A percentile compares a stretch with the other conserved stretches of the same genome.
Conservation (phyloP, 2,888 invertebrate species). For the Byasa hedistus region DNA sequence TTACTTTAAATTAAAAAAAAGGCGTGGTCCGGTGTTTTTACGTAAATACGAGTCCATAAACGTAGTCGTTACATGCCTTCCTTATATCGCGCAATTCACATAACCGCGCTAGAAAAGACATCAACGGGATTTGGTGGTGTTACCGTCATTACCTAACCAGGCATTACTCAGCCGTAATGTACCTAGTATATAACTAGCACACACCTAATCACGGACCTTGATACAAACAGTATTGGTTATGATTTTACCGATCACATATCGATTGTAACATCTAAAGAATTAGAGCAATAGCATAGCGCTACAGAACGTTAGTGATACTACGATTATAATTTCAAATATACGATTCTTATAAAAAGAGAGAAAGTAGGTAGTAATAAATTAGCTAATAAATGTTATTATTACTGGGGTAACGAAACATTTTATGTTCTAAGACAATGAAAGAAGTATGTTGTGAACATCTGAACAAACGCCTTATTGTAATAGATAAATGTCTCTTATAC, state of each 20-base stretch:
- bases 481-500: no score
- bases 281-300: neutral
- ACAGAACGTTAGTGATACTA: neutral
- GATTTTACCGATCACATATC: neutral
- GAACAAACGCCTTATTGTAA: no score
- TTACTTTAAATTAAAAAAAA: neutral
- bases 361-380: no score
- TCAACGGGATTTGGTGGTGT: conserved; percentile 33
- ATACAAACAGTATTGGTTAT: conserved; percentile 5
- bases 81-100: conserved; percentile 21
- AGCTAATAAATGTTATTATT: no score
- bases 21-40: conserved; percentile 1
- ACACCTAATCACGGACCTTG: conserved; percentile 19
- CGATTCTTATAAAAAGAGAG: no score
- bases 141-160: conserved; percentile 29
- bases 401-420: no score
- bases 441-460: no score
- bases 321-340: neutral
- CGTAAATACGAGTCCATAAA: conserved; percentile 22
- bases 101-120: conserved; percentile 37
- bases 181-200: neutral
- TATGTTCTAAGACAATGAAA: no score
- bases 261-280: neutral
- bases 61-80: conserved; percentile 18
- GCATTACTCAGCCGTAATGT: conserved; percentile 4